phyloP scores from a whole-genome alignment of 2,888 invertebrate genomes.

The Pseudoips prasinana region DNA sequence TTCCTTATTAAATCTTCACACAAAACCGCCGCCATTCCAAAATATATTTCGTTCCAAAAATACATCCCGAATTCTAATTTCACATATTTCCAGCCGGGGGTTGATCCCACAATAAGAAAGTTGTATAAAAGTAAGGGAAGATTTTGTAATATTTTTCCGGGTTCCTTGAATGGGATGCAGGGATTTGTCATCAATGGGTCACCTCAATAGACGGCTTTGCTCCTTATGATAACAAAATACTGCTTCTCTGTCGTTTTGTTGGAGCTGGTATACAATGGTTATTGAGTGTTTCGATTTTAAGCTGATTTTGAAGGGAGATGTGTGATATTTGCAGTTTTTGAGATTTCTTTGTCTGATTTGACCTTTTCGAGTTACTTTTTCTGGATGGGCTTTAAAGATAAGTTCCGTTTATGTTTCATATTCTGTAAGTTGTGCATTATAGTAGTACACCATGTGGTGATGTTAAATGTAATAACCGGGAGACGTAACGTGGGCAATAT shows the following conservation, averaged over 20 bases:
- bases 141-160: constrained; percentile 32
- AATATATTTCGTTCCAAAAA: constrained; percentile 28
- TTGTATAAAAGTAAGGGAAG: constrained; percentile 25
- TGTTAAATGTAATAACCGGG: too few species aligned
- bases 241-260: constrained; percentile 5
- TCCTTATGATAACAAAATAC: constrained; percentile 27
- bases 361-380: too few species aligned
- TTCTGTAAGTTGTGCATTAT: too few species aligned
- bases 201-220: constrained; percentile 25
- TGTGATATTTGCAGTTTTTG: too few species aligned
- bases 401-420: too few species aligned
- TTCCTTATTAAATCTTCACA: too few species aligned
- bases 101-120: constrained; percentile 30
- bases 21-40: constrained; percentile 17
- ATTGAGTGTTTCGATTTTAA: constrained; percentile 5
- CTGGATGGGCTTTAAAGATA: too few species aligned
- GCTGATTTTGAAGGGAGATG: constrained; percentile 1
- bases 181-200: constrained; percentile 31
- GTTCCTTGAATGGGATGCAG: constrained; percentile 28
- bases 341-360: too few species aligned
- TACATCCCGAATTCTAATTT: constrained; percentile 37
- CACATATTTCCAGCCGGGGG: constrained; percentile 24
- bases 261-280: constrained; percentile 4
- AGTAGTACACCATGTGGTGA: too few species aligned
- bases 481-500: too few species aligned